A percentile compares a stretch with the other conserved stretches of the same genome.
phyloP scores from a whole-genome alignment of 2,888 invertebrate genomes.

The Sinelater perroti region DNA sequence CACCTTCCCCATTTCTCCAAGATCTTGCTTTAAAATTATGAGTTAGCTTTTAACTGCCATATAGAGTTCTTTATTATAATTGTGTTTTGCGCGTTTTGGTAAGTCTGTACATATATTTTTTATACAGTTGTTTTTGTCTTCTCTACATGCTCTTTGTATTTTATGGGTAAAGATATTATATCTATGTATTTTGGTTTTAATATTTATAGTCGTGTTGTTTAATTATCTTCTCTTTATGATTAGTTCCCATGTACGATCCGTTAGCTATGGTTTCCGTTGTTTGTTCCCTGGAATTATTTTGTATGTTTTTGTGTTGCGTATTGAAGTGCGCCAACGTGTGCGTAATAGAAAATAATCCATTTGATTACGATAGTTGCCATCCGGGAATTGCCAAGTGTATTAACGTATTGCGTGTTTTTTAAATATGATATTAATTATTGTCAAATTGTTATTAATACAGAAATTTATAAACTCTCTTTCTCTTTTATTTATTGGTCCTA shows the following conservation, averaged over 20 bases:
- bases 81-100: constrained; percentile 10
- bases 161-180: constrained; percentile 6
- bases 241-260: constrained; percentile 1
- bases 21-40: constrained; percentile 3
- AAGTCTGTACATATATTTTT: neutral
- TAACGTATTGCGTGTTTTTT: too few relatives aligned
- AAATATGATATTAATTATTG: constrained; percentile 1
- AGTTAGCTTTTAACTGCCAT: constrained; percentile 13
- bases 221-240: neutral
- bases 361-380: neutral
- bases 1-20: constrained; percentile 2
- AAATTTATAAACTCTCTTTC: neutral
- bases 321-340: neutral
- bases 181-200: too few relatives aligned
- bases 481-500: neutral
- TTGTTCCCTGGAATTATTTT: neutral
- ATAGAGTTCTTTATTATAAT: constrained; percentile 17
- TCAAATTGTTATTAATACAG: too few relatives aligned
- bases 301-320: neutral
- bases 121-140: constrained; percentile 3
- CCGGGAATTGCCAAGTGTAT: neutral
- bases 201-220: too few relatives aligned
- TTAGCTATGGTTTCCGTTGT: neutral
- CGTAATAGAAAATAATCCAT: neutral
- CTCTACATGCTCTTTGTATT: neutral